Percentiles rank a stretch among this genome's conserved stretches.
These are phyloP conservation scores for Hirundichthys speculiger DNA, from an alignment of 2,113 vertebrate genomes.

Conservation along the genomic window DNA sequence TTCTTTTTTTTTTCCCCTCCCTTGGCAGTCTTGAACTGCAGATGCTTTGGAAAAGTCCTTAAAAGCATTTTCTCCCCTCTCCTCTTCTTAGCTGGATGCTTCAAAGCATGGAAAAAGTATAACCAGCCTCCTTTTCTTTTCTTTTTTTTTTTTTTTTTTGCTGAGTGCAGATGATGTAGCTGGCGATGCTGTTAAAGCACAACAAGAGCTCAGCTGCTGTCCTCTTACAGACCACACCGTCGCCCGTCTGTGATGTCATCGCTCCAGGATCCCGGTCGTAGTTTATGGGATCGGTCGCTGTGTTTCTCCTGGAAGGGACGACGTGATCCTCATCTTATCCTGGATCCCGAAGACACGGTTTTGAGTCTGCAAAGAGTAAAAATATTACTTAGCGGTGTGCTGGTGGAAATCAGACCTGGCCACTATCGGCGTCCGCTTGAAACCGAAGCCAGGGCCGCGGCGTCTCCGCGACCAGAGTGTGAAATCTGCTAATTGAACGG, in stretches of 20 bases:
- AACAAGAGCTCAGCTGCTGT: conserved; percentile 41
- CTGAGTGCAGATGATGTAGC: conserved; percentile 43
- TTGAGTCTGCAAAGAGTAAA: neutral
- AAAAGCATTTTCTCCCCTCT: conserved; percentile 12
- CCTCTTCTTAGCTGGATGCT: conserved; percentile 39
- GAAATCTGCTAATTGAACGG: conserved; percentile 71
- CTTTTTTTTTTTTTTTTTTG: no score
- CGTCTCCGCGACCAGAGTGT: conserved; percentile 57
- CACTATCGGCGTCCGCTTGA: conserved; percentile 50
- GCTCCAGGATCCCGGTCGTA: conserved; percentile 49
- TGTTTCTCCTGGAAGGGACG: conserved; percentile 40
- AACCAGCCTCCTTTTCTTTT: conserved; percentile 12
- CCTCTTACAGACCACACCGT: conserved; percentile 50
- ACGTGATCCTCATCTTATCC: conserved; percentile 40
- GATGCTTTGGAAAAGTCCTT: conserved; percentile 62
- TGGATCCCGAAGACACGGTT: conserved; percentile 34
- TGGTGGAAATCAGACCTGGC: conserved; percentile 57
- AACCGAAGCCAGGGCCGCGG: conserved; percentile 41
- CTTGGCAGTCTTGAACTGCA: conserved; percentile 40
- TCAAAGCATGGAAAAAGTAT: conserved; percentile 60
- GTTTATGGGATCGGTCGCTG: conserved; percentile 52
- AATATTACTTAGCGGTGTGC: conserved; percentile 26
- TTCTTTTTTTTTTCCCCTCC: conserved; percentile 19
- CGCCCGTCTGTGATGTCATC: conserved; percentile 52
- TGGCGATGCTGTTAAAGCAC: conserved; percentile 32